Evolutionary conservation across 2,113 vertebrate species (phyloP).

Genomic region (Hemiscyllium ocellatum): DNA sequence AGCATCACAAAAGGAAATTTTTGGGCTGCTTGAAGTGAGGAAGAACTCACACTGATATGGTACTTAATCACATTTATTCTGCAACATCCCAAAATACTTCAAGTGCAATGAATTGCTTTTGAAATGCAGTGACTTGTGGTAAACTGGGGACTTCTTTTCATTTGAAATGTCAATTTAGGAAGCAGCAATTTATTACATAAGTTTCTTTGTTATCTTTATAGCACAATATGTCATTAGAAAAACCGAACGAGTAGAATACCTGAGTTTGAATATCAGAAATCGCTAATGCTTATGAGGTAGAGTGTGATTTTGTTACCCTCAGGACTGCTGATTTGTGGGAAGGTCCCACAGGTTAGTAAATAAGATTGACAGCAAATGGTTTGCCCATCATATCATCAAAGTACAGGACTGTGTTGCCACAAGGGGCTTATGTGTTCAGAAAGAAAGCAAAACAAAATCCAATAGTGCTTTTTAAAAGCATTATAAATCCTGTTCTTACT

Average conservation of each 20-base stretch:
- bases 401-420: neutral
- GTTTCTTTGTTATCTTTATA: neutral
- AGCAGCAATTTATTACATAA: neutral
- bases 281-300: neutral
- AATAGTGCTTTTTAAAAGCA: neutral
- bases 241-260: neutral
- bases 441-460: neutral
- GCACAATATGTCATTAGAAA: too few species aligned
- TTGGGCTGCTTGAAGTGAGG: neutral
- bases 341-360: neutral
- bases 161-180: neutral
- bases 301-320: neutral
- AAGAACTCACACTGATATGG: neutral
- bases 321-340: neutral
- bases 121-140: neutral
- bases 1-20: conserved; percentile 1
- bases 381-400: neutral
- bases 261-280: neutral
- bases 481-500: neutral
- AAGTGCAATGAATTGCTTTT: neutral
- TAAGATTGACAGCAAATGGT: neutral
- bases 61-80: neutral
- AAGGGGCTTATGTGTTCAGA: neutral
- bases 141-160: neutral
- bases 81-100: neutral